Conservation (phyloP, 2,888 invertebrate genomes). For the Microctonus hyperodae region DNA sequence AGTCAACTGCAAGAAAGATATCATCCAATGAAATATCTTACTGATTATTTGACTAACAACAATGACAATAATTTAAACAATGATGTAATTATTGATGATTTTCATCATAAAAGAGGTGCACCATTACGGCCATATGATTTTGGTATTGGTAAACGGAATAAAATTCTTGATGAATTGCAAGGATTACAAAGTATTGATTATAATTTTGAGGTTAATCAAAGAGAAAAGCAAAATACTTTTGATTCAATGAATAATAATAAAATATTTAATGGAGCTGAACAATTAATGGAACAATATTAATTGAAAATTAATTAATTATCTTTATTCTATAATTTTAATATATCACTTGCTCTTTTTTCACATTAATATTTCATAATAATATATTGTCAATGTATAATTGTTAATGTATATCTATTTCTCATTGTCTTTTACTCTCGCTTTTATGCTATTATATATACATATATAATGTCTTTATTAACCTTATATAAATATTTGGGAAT, state of each 20-base stretch:
- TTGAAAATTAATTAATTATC: background rate
- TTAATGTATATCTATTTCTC: background rate
- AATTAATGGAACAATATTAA: constrained; percentile 26
- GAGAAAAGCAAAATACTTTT: background rate
- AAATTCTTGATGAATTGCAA: constrained; percentile 27
- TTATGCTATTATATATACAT: background rate
- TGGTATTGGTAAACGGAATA: constrained; percentile 67
- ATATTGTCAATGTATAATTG: background rate
- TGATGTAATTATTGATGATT: background rate
- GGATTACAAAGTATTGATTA: background rate
- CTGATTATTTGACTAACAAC: constrained; percentile 50
- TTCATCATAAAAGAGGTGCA: constrained; percentile 31
- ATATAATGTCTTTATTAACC: background rate
- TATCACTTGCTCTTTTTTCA: background rate
- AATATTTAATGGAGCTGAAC: constrained; percentile 9
- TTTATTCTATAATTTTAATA: background rate
- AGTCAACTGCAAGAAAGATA: constrained; percentile 56
- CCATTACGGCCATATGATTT: constrained; percentile 63
- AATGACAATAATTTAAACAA: constrained; percentile 35
- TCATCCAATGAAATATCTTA: constrained; percentile 42
- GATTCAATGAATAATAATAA: background rate
- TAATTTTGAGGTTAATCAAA: background rate
- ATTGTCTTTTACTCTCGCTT: background rate
- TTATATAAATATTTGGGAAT: background rate
- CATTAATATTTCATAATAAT: background rate